Percentiles rank a stretch among this genome's conserved stretches.
phyloP scores from a whole-genome alignment of 2,113 vertebrate genomes.

The Rhinolophus sinicus region DNA sequence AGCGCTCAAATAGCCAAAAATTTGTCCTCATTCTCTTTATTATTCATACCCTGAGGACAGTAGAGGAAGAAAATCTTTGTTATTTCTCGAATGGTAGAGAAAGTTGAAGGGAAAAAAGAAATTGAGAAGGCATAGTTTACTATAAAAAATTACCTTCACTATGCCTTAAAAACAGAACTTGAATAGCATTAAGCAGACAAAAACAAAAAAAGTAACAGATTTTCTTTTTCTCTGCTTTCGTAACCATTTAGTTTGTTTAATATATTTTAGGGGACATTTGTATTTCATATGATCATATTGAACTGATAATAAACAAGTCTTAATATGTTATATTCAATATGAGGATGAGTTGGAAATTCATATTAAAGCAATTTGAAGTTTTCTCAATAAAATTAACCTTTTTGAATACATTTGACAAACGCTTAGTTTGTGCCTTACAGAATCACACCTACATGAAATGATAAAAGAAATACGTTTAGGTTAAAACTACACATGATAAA shows the following conservation, averaged over 20 bases:
- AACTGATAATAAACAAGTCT: neutral
- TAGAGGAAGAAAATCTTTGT: neutral
- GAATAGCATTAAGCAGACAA: neutral
- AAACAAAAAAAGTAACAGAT: neutral
- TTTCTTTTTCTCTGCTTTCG: neutral
- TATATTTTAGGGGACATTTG: neutral
- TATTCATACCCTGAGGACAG: neutral
- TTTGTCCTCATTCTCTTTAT: neutral
- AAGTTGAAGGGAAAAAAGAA: neutral
- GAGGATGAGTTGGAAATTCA: neutral
- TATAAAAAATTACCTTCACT: neutral
- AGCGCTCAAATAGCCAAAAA: neutral
- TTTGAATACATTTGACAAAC: constrained; percentile 22
- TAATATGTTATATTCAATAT: neutral
- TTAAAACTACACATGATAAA: constrained; percentile 7
- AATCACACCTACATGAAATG: constrained; percentile 3
- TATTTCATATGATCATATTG: neutral
- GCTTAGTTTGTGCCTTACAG: constrained; percentile 29
- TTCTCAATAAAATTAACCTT: neutral
- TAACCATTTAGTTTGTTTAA: neutral
- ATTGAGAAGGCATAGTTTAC: neutral
- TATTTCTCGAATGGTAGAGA: neutral
- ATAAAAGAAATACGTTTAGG: constrained; percentile 37
- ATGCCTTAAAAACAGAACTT: neutral
- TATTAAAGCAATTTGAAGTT: neutral